Base-by-base conservation (phyloP, 1,140 invertebrate species). In the Aphaenogaster rudis region DNA sequence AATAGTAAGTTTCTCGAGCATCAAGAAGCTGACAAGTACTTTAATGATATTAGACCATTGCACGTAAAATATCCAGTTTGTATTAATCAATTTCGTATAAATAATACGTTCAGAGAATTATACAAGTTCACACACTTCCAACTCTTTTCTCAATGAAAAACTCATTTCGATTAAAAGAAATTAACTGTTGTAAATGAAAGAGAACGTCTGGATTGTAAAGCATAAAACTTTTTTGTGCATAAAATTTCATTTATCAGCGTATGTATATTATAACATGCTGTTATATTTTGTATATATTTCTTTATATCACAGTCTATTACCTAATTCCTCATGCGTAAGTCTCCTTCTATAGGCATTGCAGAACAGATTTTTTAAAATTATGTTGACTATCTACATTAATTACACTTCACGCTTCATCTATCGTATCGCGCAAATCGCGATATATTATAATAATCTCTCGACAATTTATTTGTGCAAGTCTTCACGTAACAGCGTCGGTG, bases 381-480 rank as follows among this genome's bases (percentile, higher is more conserved):
- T 5, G 36, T 57, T n/a, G 33, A 21, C 9, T 64, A 36, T 3
- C 0, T 11, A 39, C 59, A 79, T 79, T 17, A 79, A 39, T 77
- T 77, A 77, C 74, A 2, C 21, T 48, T 79, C 33, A 39, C 72
- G 6, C n/a, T 17, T 79, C 59, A 48, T 66, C 28, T 28, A 63
- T 63, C 61, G 17, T 39, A 17, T 45, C 39, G n/a, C 21, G 28
- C 7, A 52, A 80, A 80, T 80, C 13, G 63, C 48, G 45, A 79
- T n/a, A 2, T 21, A 21, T 21, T 21, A 21, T 48, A 28, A 48
- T 72, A 59, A 78, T 67, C 9, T 28, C n/a, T 28, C 28, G 28
- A 67, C 59, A 67, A 80, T 69, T 69, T 80, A 80, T 80, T 50
- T 45, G 54, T 17, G 21, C 33, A 50, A 72, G 67, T 54, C 63